Base-by-base conservation (phyloP, 1,140 invertebrate genomes). In the Camponotus pennsylvanicus region DNA sequence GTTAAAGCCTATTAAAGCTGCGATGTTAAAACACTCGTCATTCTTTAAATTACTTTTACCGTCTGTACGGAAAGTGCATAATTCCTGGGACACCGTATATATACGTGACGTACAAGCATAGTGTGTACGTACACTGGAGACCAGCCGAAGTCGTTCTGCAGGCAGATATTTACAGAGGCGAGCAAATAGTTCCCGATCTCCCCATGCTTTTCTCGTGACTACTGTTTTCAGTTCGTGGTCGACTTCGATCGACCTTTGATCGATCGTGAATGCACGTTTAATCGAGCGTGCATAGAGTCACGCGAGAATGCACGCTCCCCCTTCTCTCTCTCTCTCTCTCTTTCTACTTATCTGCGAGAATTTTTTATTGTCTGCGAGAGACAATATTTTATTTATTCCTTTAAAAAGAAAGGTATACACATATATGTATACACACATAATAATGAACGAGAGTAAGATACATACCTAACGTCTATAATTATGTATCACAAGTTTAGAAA, bases 211-310 rank as follows among this genome's bases (percentile, higher is more conserved):
- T 90, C 91, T 91, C 91, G 89, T 91, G 91, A 92, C 91, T 92
- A 91, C 89, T 89, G 84, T 92, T 92, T 92, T 91, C 89, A 90
- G 89, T 86, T 89, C 90, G 86, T 89, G 87, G 90, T 89, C 86
- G 87, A 91, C 90, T 91, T 89, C 88, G 89, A 91, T 93, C 93
- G 93, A 94, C 93, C 92, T 93, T 92, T 93, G 93, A 94, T 93
- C 93, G 92, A 93, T 93, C 91, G 91, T 92, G 93, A 93, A 93
- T 93, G 91, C 92, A 93, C 91, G 93, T 93, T 93, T 91, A 91
- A 93, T 92, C 91, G 92, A 92, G 88, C 91, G 92, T 90, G 90
- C 86, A 91, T 80, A 42, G 85, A 86, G 86, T 88, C 90, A 86
- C 86, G 82, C 86, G 82, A 87, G 82, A 83, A 71, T 87, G 85